Evolutionary conservation across 2,113 vertebrate genomes (phyloP).

Genomic region (Rhodinocichla rosea): DNA sequence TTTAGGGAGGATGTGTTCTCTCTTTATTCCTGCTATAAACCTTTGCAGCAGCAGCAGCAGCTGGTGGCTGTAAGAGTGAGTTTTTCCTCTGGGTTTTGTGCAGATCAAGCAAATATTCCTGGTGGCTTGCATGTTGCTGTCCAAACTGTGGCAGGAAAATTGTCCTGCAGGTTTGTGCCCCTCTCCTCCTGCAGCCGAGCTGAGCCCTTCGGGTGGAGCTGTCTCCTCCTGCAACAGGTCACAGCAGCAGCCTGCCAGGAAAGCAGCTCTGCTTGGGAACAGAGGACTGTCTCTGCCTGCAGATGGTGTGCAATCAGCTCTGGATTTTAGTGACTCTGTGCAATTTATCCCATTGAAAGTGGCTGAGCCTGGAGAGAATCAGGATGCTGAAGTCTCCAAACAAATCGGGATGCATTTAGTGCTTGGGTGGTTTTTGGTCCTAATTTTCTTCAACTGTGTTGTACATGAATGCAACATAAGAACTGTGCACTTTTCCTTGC

Average conservation of each 20-base stretch:
- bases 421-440: background rate
- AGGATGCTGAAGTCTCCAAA: background rate
- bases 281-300: background rate
- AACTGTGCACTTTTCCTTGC: accelerated
- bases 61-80: background rate
- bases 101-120: background rate
- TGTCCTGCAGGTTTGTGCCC: background rate
- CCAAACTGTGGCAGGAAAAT: background rate
- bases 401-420: background rate
- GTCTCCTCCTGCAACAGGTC: background rate
- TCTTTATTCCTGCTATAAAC: background rate
- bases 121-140: background rate
- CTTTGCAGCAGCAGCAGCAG: background rate
- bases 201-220: background rate
- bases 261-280: background rate
- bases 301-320: constrained; percentile 12
- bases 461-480: background rate
- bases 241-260: background rate
- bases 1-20: background rate
- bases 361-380: constrained; percentile 16
- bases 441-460: background rate
- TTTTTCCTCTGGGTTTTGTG: background rate
- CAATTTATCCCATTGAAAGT: constrained; percentile 24
- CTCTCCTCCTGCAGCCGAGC: background rate
- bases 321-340: background rate